Conservation (phyloP, 1,140 invertebrate species). For the Penaeus japonicus region DNA sequence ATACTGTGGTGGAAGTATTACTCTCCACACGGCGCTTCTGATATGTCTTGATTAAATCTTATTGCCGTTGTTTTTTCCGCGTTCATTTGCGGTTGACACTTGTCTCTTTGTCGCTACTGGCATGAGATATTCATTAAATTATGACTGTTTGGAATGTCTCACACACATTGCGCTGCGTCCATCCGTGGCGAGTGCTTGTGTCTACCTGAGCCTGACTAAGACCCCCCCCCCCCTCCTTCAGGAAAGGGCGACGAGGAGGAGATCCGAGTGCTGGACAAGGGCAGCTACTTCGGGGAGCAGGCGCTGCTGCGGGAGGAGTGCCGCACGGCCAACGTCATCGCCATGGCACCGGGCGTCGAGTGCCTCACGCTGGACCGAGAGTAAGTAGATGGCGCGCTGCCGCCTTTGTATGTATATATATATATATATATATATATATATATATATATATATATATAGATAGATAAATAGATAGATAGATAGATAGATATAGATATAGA, state of each 20-base stretch:
- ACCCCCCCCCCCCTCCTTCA: background rate
- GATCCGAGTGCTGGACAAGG: conserved; percentile 72
- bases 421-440: background rate
- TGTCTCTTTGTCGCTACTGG: no score
- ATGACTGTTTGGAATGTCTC: background rate
- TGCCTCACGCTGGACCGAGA: conserved; percentile 87
- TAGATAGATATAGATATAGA: background rate
- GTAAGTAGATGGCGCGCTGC: no score
- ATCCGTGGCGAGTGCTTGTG: no score
- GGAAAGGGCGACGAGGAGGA: conserved; percentile 68
- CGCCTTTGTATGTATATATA: background rate
- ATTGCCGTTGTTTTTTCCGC: no score
- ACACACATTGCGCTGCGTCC: conserved; percentile 39
- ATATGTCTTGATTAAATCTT: no score
- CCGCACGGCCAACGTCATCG: conserved; percentile 86
- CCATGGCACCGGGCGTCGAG: conserved; percentile 84
- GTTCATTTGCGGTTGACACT: no score
- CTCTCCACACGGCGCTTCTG: no score
- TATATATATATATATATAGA: background rate
- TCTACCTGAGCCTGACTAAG: no score
- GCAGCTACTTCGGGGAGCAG: conserved; percentile 78
- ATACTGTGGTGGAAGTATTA: no score
- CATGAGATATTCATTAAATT: no score
- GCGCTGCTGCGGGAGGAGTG: conserved; percentile 80
- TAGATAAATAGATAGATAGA: background rate